Evolutionary conservation across 64 coral and sea anemone species (phyloP).

Genomic region (Montipora sp.): DNA sequence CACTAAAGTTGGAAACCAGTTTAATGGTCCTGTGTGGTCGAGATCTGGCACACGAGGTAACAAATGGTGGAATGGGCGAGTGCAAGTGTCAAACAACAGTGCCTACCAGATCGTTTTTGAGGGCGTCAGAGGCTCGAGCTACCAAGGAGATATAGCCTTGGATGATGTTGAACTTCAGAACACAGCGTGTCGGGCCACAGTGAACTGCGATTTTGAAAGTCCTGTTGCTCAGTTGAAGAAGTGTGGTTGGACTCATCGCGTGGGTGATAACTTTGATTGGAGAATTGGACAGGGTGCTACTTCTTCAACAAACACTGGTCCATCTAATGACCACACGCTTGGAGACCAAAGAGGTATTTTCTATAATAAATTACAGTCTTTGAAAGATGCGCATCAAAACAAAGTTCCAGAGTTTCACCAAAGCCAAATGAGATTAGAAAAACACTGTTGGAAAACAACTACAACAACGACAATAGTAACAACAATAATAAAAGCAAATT

Average conservation of each 20-base stretch:
- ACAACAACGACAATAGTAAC: too few species aligned
- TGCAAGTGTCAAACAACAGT: constrained; percentile 47
- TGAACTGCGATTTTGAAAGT: constrained; percentile 80
- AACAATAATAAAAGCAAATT: too few species aligned
- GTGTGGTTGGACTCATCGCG: constrained; percentile 82
- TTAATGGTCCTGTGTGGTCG: constrained; percentile 72
- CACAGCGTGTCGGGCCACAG: constrained; percentile 22
- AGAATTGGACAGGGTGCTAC: constrained; percentile 64
- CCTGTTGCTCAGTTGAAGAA: constrained; percentile 41
- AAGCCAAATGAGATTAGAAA: too few species aligned
- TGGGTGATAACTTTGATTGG: constrained; percentile 80
- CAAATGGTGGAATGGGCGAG: constrained; percentile 70
- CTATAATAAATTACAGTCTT: too few species aligned
- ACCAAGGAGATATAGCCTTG: constrained; percentile 81
- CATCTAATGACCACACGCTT: constrained; percentile 84
- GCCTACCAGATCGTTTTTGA: constrained; percentile 89
- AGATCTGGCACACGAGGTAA: constrained; percentile 83
- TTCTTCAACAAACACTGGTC: constrained; percentile 63
- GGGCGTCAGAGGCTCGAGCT: constrained; percentile 78
- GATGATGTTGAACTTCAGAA: constrained; percentile 68
- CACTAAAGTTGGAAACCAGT: constrained; percentile 48
- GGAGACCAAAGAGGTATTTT: constrained; percentile 72
- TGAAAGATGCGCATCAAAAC: too few species aligned
- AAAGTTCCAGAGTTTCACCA: too few species aligned
- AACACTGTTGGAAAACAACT: too few species aligned